These are phyloP conservation scores for Trichoplusia ni DNA, from an alignment of 1,140 invertebrate genomes.

Conservation along the genomic window DNA sequence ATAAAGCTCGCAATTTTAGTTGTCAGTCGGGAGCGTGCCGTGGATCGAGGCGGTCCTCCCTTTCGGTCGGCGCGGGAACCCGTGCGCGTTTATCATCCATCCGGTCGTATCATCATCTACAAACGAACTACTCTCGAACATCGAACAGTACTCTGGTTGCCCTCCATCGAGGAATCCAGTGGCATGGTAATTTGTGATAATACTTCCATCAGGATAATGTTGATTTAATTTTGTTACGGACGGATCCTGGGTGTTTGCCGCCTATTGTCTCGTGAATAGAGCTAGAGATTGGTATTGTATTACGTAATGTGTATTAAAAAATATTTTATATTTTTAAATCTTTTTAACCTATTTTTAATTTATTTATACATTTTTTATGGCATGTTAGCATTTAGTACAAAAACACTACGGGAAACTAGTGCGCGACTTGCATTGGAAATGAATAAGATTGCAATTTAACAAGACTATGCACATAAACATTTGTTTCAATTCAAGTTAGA, in stretches of 20 bases:
- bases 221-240: constrained; percentile 39
- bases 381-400: no score
- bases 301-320: constrained; percentile 61
- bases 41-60: constrained; percentile 51
- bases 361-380: not conserved
- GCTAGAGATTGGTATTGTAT: constrained; percentile 71
- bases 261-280: constrained; percentile 60
- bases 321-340: constrained; percentile 29
- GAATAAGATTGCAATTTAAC: not conserved
- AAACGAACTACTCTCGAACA: constrained; percentile 36
- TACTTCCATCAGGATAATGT: constrained; percentile 52
- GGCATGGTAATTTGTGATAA: constrained; percentile 75
- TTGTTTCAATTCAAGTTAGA: not conserved
- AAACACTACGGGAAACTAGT: no score
- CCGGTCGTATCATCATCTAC: constrained; percentile 40
- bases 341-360: not conserved
- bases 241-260: constrained; percentile 58
- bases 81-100: constrained; percentile 41
- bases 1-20: constrained; percentile 75
- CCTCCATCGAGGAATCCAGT: constrained; percentile 57
- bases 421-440: not conserved
- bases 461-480: not conserved
- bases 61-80: constrained; percentile 41
- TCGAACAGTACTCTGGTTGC: constrained; percentile 31
- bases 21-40: constrained; percentile 70